phyloP scores from a whole-genome alignment of 2,797 vertebrate species.

The Anolis apletophallus region DNA sequence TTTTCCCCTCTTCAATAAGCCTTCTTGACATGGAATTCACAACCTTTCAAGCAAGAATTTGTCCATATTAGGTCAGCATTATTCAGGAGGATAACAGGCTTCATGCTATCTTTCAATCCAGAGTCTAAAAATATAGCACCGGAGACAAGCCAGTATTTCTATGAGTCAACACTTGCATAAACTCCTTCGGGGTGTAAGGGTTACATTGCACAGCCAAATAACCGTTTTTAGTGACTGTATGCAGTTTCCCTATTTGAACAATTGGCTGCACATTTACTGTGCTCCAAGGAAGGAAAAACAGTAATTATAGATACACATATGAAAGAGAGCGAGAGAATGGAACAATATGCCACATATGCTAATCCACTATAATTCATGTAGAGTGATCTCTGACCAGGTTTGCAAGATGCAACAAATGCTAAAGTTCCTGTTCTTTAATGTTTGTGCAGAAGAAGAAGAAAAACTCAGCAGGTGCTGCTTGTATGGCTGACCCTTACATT shows the following conservation, averaged over 20 bases:
- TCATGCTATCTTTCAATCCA: slow-evolving; percentile 26
- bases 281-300: neutral
- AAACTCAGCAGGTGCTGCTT: no score
- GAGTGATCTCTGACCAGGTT: no score
- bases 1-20: slow-evolving; percentile 34
- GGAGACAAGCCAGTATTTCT: slow-evolving; percentile 29
- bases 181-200: slow-evolving; percentile 20
- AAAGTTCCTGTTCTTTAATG: no score
- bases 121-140: slow-evolving; percentile 34
- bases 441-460: no score
- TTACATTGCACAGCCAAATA: neutral
- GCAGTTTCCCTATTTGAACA: neutral
- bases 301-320: neutral
- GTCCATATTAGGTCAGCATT: slow-evolving; percentile 19
- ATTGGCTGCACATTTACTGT: neutral
- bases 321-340: neutral
- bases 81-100: slow-evolving; percentile 27
- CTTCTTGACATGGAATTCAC: slow-evolving; percentile 35
- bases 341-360: neutral
- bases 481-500: neutral
- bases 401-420: no score
- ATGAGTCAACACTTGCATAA: slow-evolving; percentile 40
- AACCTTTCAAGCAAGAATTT: slow-evolving; percentile 32
- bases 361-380: neutral
- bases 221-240: neutral